Evolutionary conservation across 2,888 invertebrate species (phyloP), one percentile per base, ranked within the genome.

Genomic region (Megaustenia siamemsis): DNA sequence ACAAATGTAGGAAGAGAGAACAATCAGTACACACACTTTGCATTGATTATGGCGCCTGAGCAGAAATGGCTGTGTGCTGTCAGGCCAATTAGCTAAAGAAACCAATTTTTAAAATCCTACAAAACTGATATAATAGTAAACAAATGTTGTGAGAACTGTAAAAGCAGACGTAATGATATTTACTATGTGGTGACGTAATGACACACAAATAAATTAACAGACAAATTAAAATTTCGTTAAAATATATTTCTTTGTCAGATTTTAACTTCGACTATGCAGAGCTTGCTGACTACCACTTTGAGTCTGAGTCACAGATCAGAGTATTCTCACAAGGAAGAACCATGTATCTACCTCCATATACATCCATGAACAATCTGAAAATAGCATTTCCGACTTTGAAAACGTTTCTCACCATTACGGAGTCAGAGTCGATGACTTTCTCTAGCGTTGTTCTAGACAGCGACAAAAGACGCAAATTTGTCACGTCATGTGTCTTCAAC

Each of bases 211-310:
- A n/a, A n/a, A n/a, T 1, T 45, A 32, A n/a, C n/a, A 32, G 49
- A 21, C 18, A 18, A 0, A 49, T 75, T 49, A 5, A 3, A 15
- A 32, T 73, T 40, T 45, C 73, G 15, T 45, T 43, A 43, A 32
- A 49, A 18, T 24, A 1, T 63, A 10, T 49, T 28, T 38, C 6
- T 24, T 0, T 43, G n/a, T 10, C 79, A 79, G 79, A 79, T n/a
- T 40, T 45, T 10, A 60, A 79, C 66, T 79, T 66, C 21, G 66
- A 79, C 63, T 18, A 66, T 24, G 79, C 66, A 10, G 79, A 60
- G 12, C 4, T 79, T 21, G 28, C 43, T n/a, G n/a, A 35, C 0
- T 66, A 45, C 18, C 60, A 68, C 12, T 28, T 79, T 28, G 28
- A 28, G 18, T 43, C 66, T 32, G 79, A 45, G 24, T 45, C 79